Conservation (phyloP, 2,113 vertebrate genomes). For the Cacatua alba region DNA sequence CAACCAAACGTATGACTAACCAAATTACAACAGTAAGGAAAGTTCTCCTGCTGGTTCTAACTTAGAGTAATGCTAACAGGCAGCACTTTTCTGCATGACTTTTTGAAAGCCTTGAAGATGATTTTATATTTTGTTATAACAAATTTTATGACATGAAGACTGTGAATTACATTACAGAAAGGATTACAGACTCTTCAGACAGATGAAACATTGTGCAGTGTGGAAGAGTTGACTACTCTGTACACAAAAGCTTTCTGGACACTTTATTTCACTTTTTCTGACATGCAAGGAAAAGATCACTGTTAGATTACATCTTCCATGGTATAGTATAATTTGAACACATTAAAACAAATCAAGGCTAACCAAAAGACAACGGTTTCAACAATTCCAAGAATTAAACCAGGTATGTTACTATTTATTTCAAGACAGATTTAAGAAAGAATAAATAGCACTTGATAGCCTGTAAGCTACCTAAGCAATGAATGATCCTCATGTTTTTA, state of each 20-base stretch:
- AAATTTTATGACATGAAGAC: not conserved
- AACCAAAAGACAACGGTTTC: conserved; percentile 41
- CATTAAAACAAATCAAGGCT: conserved; percentile 47
- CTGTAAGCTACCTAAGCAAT: not conserved
- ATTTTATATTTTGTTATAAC: not conserved
- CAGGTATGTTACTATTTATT: conserved; percentile 1
- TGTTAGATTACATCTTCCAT: not conserved
- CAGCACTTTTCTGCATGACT: not conserved
- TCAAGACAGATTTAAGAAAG: conserved; percentile 13
- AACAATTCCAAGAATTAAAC: conserved; percentile 46
- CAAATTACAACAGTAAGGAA: not conserved
- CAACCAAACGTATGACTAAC: not conserved
- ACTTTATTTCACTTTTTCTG: not conserved
- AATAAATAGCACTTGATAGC: not conserved
- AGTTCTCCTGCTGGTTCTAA: not conserved
- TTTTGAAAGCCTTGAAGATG: not conserved
- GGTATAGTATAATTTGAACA: conserved; percentile 29
- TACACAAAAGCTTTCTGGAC: not conserved
- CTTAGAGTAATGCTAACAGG: not conserved
- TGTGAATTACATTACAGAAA: not conserved
- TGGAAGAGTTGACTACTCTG: not conserved
- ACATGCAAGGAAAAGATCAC: not conserved
- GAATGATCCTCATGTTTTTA: not conserved
- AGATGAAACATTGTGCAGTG: not conserved
- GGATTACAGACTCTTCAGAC: not conserved